Evolutionary conservation across 1,140 invertebrate species (phyloP).

Genomic region (Drosophila littoralis): DNA sequence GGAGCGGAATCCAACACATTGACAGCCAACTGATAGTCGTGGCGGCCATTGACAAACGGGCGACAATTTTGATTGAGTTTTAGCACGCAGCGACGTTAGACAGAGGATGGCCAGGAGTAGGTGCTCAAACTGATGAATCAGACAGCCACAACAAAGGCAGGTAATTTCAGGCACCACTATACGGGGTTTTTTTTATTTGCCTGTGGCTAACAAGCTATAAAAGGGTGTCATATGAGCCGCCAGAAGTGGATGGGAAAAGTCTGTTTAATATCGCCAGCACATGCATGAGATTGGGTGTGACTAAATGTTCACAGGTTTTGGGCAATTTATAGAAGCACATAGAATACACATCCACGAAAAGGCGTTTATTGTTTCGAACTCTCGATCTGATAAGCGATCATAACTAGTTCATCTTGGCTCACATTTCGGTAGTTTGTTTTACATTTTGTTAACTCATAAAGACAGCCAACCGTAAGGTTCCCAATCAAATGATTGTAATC

Average conservation of each 20-base stretch:
- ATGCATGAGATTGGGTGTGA: not conserved
- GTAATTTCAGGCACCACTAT: constrained; percentile 52
- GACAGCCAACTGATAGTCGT: constrained; percentile 18
- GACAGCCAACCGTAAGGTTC: constrained; percentile 30
- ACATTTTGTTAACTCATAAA: constrained; percentile 24
- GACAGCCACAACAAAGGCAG: constrained; percentile 46
- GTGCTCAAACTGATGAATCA: constrained; percentile 59
- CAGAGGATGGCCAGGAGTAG: constrained; percentile 19
- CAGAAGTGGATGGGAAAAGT: constrained; percentile 5
- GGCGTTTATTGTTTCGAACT: not conserved
- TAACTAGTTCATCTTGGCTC: constrained; percentile 11
- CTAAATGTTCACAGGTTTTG: not conserved
- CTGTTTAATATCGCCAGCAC: constrained; percentile 15
- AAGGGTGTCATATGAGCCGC: constrained; percentile 19
- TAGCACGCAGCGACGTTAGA: constrained; percentile 43
- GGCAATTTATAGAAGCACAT: not conserved
- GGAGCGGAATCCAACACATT: not conserved
- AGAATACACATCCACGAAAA: constrained; percentile 7
- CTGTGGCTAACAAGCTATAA: constrained; percentile 16
- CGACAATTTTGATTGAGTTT: constrained; percentile 81
- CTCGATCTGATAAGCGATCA: not conserved
- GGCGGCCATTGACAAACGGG: constrained; percentile 57
- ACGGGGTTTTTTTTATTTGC: constrained; percentile 4
- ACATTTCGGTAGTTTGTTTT: constrained; percentile 15
- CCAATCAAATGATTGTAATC: constrained; percentile 23